Conservation (phyloP, 2,797 vertebrate genomes). For the Furcifer pardalis region DNA sequence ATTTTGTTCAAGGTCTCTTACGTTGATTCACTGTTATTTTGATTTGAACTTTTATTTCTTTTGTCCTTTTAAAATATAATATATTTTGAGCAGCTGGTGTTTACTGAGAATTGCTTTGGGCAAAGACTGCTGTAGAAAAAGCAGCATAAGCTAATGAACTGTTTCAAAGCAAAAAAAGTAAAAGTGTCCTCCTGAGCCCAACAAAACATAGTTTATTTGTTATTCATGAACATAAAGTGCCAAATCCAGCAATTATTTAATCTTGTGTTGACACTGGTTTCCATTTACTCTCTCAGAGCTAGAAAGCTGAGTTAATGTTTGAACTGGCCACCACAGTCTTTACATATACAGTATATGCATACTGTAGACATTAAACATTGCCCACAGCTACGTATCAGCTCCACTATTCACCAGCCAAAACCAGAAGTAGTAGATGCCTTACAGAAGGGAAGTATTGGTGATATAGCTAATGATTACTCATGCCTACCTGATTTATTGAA, state of each 20-base stretch:
- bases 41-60: neutral
- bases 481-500: conserved; percentile 23
- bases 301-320: conserved; percentile 64
- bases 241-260: conserved; percentile 6
- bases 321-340: conserved; percentile 34
- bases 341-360: conserved; percentile 30
- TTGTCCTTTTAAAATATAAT: neutral
- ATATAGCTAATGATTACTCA: conserved; percentile 52
- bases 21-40: neutral
- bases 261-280: conserved; percentile 41
- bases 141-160: neutral
- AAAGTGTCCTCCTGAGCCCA: neutral
- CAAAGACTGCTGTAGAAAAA: neutral
- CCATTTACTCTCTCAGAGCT: conserved; percentile 34
- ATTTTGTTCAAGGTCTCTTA: neutral
- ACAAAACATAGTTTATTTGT: conserved; percentile 4
- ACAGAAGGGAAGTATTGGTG: conserved; percentile 21
- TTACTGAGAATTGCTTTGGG: neutral
- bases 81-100: neutral
- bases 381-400: conserved; percentile 37
- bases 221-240: neutral
- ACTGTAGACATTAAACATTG: conserved; percentile 49
- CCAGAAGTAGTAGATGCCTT: conserved; percentile 42
- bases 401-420: conserved; percentile 56
- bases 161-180: neutral